These are phyloP conservation scores for Melanotaenia pygmaea DNA, from an alignment of 2,797 vertebrate species.

Conservation along the genomic window DNA sequence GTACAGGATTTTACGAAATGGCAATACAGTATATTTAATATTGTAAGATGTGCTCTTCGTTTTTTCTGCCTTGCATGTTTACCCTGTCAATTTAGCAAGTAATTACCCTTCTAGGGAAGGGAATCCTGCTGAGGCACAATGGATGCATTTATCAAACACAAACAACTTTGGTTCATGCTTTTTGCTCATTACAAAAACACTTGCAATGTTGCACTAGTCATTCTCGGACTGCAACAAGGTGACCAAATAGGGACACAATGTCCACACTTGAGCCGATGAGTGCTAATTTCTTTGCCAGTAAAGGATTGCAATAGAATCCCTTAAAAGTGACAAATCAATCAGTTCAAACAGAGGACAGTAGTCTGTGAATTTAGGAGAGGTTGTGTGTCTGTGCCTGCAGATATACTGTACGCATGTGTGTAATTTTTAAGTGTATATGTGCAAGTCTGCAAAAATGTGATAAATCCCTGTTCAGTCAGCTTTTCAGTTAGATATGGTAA, in stretches of 20 bases:
- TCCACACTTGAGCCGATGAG: constrained; percentile 59
- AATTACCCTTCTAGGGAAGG: constrained; percentile 41
- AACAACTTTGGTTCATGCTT: constrained; percentile 45
- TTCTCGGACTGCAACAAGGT: constrained; percentile 42
- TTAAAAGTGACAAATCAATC: constrained; percentile 61
- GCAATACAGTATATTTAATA: constrained; percentile 37
- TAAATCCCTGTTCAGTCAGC: constrained; percentile 74
- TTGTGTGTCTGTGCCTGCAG: constrained; percentile 31
- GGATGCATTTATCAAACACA: constrained; percentile 47
- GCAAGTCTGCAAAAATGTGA: constrained; percentile 71
- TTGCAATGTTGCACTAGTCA: constrained; percentile 36
- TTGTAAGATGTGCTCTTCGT: constrained; percentile 28
- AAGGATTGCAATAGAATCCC: constrained; percentile 31
- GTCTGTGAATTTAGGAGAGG: constrained; percentile 33
- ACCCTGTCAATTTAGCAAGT: constrained; percentile 36
- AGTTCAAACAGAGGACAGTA: constrained; percentile 47
- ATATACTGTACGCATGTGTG: constrained; percentile 36
- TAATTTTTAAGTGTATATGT: constrained; percentile 58
- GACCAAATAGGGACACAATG: constrained; percentile 50
- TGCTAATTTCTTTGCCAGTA: constrained; percentile 53
- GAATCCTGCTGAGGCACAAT: constrained; percentile 38
- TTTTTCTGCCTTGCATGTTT: constrained; percentile 42
- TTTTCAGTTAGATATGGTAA: constrained; percentile 72
- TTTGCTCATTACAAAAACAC: constrained; percentile 43
- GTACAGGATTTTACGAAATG: constrained; percentile 30